A percentile compares a stretch with the other conserved stretches of the same genome.
Evolutionary conservation across 2,113 vertebrate species (phyloP).

Genomic region (Hyperoodon ampullatus): DNA sequence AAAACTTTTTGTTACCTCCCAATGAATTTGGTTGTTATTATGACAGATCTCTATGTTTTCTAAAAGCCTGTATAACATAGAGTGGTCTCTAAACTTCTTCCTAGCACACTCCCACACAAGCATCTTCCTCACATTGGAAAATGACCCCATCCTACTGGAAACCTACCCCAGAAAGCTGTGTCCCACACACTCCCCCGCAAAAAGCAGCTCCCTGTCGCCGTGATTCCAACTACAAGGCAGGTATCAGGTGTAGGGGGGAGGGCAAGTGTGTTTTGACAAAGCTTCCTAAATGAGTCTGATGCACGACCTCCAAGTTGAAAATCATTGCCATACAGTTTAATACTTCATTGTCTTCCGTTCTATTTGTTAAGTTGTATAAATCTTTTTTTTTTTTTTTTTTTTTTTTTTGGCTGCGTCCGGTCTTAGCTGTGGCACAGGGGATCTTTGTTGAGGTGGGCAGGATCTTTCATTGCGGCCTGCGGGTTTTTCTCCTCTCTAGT

Average conservation of each 20-base stretch:
- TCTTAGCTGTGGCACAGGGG: too few species aligned
- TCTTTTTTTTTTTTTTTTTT: background rate
- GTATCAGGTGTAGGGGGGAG: background rate
- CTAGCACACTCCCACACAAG: background rate
- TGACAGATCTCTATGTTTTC: background rate
- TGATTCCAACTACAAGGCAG: fast-evolving
- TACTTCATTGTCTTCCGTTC: background rate
- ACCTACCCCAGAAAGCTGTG: background rate
- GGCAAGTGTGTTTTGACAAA: background rate
- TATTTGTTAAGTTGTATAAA: background rate
- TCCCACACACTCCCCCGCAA: fast-evolving
- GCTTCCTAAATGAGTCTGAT: background rate
- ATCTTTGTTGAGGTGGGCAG: too few species aligned
- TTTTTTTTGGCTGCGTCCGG: too few species aligned
- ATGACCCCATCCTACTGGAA: background rate
- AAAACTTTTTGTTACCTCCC: background rate
- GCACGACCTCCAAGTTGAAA: background rate
- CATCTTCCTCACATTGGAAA: background rate
- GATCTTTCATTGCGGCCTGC: too few species aligned
- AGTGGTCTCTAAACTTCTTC: background rate
- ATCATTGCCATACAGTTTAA: background rate
- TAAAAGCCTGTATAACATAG: background rate
- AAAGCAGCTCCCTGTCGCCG: background rate
- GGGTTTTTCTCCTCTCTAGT: too few species aligned
- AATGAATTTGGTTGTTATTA: background rate